Conservation (phyloP, 2,888 invertebrate species). For the Folsomia candida region DNA sequence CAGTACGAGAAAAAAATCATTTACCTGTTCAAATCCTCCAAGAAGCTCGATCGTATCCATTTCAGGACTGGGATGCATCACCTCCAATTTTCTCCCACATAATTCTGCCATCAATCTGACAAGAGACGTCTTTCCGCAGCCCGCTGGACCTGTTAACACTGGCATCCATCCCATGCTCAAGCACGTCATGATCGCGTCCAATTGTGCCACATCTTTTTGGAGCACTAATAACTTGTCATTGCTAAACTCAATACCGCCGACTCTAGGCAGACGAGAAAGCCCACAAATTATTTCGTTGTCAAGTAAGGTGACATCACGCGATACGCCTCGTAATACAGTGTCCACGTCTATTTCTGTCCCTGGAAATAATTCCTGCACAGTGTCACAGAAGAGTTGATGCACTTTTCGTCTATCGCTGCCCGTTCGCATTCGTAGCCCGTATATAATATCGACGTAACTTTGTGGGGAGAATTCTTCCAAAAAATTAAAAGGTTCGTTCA, state of each 20-base stretch:
- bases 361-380: neutral
- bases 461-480: slow-evolving; percentile 55
- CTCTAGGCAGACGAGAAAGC: slow-evolving; percentile 23
- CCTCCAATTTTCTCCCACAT: slow-evolving; percentile 69
- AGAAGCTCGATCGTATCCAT: slow-evolving; percentile 93
- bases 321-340: neutral
- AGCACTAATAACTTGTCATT: slow-evolving; percentile 57
- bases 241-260: slow-evolving; percentile 9
- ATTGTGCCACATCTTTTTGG: slow-evolving; percentile 61
- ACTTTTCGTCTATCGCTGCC: slow-evolving; percentile 72
- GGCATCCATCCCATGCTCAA: slow-evolving; percentile 89
- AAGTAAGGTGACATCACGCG: slow-evolving; percentile 32
- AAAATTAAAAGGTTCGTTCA: neutral
- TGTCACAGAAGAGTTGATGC: slow-evolving; percentile 36
- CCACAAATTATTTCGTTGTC: slow-evolving; percentile 37
- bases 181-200: slow-evolving; percentile 81
- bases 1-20: neutral
- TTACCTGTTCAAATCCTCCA: slow-evolving; percentile 95
- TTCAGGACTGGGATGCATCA: slow-evolving; percentile 80
- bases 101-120: slow-evolving; percentile 74
- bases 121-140: slow-evolving; percentile 75
- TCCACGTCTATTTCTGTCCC: neutral
- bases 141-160: slow-evolving; percentile 76
- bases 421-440: slow-evolving; percentile 82
- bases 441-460: slow-evolving; percentile 73